These are phyloP conservation scores for Dolichomitus sp. DNA, from an alignment of 2,888 invertebrate genomes.

Conservation along the genomic window DNA sequence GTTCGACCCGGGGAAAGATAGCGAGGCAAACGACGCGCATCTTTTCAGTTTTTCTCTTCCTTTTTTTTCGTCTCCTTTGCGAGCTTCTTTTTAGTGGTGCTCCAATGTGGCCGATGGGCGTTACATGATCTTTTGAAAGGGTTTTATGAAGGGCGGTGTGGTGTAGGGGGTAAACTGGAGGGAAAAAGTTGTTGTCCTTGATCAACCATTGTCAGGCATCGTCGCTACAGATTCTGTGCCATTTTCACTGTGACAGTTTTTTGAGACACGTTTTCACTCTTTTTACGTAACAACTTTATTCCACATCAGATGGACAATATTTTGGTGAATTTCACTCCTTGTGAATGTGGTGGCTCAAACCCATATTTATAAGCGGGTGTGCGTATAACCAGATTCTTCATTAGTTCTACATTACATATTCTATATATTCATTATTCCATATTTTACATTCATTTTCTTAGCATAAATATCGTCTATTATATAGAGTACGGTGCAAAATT, in stretches of 20 bases:
- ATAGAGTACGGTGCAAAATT: too few species aligned
- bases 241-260: slow-evolving; percentile 1
- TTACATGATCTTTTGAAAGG: slow-evolving; percentile 70
- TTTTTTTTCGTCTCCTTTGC: slow-evolving; percentile 13
- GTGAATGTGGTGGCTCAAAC: too few species aligned
- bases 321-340: not conserved
- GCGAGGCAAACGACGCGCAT: slow-evolving; percentile 49
- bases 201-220: slow-evolving; percentile 72
- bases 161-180: slow-evolving; percentile 39
- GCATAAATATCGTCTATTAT: too few species aligned
- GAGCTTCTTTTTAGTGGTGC: slow-evolving; percentile 45
- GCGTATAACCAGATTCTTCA: too few species aligned
- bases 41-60: slow-evolving; percentile 32
- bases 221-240: slow-evolving; percentile 21
- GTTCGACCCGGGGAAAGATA: slow-evolving; percentile 60
- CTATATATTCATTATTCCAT: too few species aligned
- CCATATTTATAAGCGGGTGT: too few species aligned
- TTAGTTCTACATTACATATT: too few species aligned
- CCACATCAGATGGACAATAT: not conserved
- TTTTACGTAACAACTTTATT: not conserved
- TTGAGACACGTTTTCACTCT: not conserved
- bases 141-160: slow-evolving; percentile 64
- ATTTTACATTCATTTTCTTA: too few species aligned
- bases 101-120: slow-evolving; percentile 55
- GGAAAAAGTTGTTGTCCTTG: slow-evolving; percentile 58